These are phyloP conservation scores for Drosophila pachea DNA, from an alignment of 1,140 invertebrate species.

Conservation along the genomic window DNA sequence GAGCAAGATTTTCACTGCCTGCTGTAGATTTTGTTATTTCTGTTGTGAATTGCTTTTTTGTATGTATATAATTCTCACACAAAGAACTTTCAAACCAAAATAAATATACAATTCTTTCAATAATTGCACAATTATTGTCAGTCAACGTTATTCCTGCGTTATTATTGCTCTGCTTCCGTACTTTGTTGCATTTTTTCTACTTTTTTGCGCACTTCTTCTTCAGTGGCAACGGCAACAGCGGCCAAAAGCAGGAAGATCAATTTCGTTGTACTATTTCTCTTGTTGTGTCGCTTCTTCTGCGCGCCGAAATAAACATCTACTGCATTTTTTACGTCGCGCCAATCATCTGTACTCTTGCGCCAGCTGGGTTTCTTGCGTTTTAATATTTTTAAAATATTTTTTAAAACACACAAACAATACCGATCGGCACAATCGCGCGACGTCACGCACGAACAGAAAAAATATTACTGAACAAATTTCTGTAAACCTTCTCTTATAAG, in stretches of 20 bases:
- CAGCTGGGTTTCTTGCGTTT: conserved; percentile 45
- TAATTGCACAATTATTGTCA: conserved; percentile 45
- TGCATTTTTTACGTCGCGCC: conserved; percentile 23
- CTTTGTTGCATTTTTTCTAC: conserved; percentile 42
- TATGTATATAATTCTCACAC: conserved; percentile 26
- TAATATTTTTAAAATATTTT: conserved; percentile 30
- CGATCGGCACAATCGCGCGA: conserved; percentile 29
- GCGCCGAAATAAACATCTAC: conserved; percentile 8
- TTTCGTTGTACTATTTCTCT: conserved; percentile 45
- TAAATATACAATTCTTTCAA: conserved; percentile 46
- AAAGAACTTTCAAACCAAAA: conserved; percentile 43
- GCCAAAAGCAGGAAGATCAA: conserved; percentile 51
- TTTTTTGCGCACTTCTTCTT: conserved; percentile 41
- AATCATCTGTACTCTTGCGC: conserved; percentile 18
- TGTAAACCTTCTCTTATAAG: conserved; percentile 45
- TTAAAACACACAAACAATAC: conserved; percentile 47
- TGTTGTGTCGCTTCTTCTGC: conserved; percentile 28
- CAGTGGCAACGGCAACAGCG: conserved; percentile 14
- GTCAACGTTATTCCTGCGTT: conserved; percentile 33
- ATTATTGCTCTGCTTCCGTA: conserved; percentile 42
- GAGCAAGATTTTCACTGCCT: conserved; percentile 33
- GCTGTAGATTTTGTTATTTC: conserved; percentile 24
- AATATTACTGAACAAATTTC: conserved; percentile 40
- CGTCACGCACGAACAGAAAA: conserved; percentile 42
- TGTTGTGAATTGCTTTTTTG: conserved; percentile 27